Conservation (phyloP, 2,113 vertebrate genomes). For the Chascanopsetta lugubris region DNA sequence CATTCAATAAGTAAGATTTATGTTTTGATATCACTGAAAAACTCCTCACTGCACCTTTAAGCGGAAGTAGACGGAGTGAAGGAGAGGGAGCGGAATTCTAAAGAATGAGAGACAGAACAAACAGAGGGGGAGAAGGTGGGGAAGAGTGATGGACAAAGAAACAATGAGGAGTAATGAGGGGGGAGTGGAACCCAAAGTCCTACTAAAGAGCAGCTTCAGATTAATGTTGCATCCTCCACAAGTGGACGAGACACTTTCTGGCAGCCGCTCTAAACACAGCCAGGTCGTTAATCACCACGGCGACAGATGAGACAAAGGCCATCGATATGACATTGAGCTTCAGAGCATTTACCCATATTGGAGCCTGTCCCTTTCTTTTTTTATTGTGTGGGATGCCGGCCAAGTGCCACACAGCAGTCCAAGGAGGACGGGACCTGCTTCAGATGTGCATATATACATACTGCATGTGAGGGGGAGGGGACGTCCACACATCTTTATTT, state of each 20-base stretch:
- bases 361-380: conserved; percentile 12
- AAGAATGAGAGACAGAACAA: neutral
- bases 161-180: no score
- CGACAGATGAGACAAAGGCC: conserved; percentile 54
- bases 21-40: no score
- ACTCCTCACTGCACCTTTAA: conserved; percentile 13
- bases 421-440: neutral
- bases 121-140: conserved; percentile 8
- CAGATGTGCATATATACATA: neutral
- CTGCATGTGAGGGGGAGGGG: neutral
- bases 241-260: conserved; percentile 38
- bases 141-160: conserved; percentile 22
- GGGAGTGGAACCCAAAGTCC: conserved; percentile 22
- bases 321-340: conserved; percentile 53
- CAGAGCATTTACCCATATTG: conserved; percentile 22
- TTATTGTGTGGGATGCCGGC: conserved; percentile 25
- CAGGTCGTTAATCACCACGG: conserved; percentile 46
- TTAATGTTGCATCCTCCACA: conserved; percentile 53
- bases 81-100: neutral
- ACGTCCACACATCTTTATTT: neutral
- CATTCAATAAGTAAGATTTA: no score
- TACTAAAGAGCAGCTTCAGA: conserved; percentile 47
- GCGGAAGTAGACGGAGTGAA: neutral
- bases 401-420: conserved; percentile 34
- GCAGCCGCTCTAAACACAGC: conserved; percentile 13